Base-by-base conservation (phyloP, 2,113 vertebrate species). In the Panthera leo region DNA sequence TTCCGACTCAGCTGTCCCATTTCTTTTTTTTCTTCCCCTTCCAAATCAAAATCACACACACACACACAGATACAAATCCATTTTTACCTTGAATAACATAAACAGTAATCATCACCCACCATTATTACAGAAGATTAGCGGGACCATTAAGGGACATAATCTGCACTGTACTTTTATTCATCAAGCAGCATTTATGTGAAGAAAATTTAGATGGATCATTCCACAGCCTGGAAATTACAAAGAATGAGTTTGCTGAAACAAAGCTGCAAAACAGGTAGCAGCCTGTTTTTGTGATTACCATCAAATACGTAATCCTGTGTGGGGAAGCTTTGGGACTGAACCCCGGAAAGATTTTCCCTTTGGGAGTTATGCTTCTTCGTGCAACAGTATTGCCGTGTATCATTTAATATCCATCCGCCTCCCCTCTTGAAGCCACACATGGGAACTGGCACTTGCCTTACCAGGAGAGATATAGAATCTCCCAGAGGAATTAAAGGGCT, bases 71-170 rank as follows among this genome's bases (percentile, higher is more conserved):
- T 27, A 92, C 94, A 97, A 95, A 93, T 42, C 94, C 45, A 45
- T 93, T 98, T 98, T 97, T 95, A 91, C 91, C 63, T 98, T 95
- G 92, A 97, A 97, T 97, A 98, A 97, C 79, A 58, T 86, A 97
- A 98, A 95, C 83, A 94, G 91, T 93, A 95, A 98, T 97, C 98
- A 97, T 95, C 90, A 91, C 90, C 96, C 95, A 31, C 65, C 75
- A 86, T 98, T 98, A 98, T 96, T 97, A 98, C 9, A 97, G 98
- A 98, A 99, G 97, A 98, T 98, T 98, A 98, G 91, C 67, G 88
- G 97, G 97, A 91, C 97, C 97, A 98, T 98, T 98, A 98, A 96
- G 97, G 97, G 84, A 80, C 87, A 94, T 98, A 98, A 98, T 98
- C 97, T 97, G 34, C 89, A 65, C 97, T 97, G 97, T 97, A 93